A percentile compares a stretch with the other conserved stretches of the same genome.
These are phyloP conservation scores for Columba janthina DNA, from an alignment of 2,113 vertebrate genomes.

Conservation along the genomic window DNA sequence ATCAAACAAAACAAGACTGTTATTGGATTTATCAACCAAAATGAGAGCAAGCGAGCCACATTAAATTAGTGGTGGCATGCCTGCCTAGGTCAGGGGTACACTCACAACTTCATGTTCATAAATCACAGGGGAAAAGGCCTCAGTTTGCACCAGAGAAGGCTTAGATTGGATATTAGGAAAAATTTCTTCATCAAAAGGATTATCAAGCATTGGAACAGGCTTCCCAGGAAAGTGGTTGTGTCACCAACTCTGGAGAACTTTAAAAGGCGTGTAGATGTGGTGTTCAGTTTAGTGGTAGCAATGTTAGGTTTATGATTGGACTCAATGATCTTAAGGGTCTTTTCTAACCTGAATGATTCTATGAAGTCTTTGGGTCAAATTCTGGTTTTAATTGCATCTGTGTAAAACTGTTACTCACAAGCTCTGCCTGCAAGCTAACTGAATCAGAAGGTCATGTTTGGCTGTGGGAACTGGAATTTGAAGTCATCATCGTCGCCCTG, in stretches of 20 bases:
- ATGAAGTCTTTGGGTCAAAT: not conserved
- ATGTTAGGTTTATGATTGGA: not conserved
- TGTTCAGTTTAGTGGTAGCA: not conserved
- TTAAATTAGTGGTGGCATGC: accelerated
- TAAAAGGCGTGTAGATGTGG: accelerated
- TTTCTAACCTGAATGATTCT: not conserved
- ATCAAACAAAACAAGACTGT: not conserved
- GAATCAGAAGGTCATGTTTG: not conserved
- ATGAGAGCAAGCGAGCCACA: not conserved
- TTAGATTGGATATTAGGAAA: not conserved
- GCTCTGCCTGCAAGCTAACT: not conserved
- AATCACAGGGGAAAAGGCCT: not conserved
- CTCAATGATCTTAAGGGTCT: not conserved
- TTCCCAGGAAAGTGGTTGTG: not conserved
- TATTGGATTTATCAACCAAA: not conserved
- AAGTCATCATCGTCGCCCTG: not conserved
- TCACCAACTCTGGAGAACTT: not conserved
- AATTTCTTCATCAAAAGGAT: not conserved
- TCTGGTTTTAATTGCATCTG: not conserved
- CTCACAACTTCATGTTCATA: not conserved
- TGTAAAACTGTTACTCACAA: not conserved
- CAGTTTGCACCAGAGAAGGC: not conserved
- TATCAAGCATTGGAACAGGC: not conserved
- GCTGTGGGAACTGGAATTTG: not conserved
- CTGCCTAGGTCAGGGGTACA: not conserved